Evolutionary conservation across 2,888 invertebrate species (phyloP).

Genomic region (Hirtodrosophila confusa): DNA sequence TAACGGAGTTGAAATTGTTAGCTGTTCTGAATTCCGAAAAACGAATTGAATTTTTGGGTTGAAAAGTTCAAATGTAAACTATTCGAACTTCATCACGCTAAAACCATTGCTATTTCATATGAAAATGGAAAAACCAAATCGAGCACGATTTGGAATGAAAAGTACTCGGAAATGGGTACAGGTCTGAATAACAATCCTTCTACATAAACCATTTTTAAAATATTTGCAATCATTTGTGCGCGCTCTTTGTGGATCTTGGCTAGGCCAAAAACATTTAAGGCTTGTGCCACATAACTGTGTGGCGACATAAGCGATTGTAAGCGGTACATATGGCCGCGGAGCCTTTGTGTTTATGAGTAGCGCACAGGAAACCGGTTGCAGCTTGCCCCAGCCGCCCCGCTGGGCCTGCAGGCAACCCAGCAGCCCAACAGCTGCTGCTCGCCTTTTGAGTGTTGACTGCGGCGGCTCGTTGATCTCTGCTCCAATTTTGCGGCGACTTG

Average conservation of each 20-base stretch:
- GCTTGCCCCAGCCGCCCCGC: slow-evolving; percentile 19
- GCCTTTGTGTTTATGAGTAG: slow-evolving; percentile 29
- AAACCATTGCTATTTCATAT: too few relatives aligned
- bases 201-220: slow-evolving; percentile 4
- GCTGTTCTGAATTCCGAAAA: too few relatives aligned
- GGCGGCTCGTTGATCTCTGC: slow-evolving; percentile 74
- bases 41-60: too few relatives aligned
- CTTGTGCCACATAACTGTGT: slow-evolving; percentile 36
- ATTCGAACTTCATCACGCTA: too few relatives aligned
- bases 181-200: neutral
- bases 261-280: slow-evolving; percentile 5
- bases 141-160: too few relatives aligned
- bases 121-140: too few relatives aligned
- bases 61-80: too few relatives aligned
- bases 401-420: slow-evolving; percentile 25
- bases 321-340: slow-evolving; percentile 24
- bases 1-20: too few relatives aligned
- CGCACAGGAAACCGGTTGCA: slow-evolving; percentile 66
- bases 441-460: slow-evolving; percentile 41
- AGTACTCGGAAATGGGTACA: too few relatives aligned
- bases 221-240: slow-evolving; percentile 4
- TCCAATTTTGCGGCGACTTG: slow-evolving; percentile 59
- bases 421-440: slow-evolving; percentile 47
- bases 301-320: neutral
- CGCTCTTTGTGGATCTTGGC: slow-evolving; percentile 10